Evolutionary conservation across 2,888 invertebrate genomes (phyloP).

Genomic region (Saturnia pavonia): DNA sequence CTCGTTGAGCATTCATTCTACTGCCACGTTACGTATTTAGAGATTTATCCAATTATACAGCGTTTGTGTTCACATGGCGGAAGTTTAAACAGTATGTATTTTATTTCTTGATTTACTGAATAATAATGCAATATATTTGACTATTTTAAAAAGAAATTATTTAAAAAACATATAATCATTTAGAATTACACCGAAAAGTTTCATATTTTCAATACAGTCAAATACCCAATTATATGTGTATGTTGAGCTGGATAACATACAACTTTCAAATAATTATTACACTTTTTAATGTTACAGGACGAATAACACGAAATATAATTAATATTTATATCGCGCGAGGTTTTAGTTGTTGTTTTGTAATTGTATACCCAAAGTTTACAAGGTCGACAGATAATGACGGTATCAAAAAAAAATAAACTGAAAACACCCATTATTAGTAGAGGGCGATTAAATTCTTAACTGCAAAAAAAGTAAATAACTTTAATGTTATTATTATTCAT

Average conservation of each 20-base stretch:
- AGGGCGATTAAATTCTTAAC: background rate
- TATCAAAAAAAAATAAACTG: background rate
- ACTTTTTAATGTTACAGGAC: slow-evolving; percentile 5
- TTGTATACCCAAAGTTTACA: background rate
- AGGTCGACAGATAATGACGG: background rate
- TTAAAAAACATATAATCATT: too few species aligned
- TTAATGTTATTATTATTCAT: background rate
- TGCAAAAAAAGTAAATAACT: background rate
- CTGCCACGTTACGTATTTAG: too few species aligned
- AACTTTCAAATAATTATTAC: slow-evolving; percentile 23
- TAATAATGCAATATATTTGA: too few species aligned
- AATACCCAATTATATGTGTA: too few species aligned
- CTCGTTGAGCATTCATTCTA: too few species aligned
- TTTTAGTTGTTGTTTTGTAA: background rate
- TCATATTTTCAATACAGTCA: too few species aligned
- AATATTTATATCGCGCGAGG: background rate
- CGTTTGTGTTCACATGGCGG: too few species aligned
- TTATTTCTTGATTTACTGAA: too few species aligned
- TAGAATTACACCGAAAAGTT: too few species aligned
- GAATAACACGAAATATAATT: background rate
- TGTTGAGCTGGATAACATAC: slow-evolving; percentile 62
- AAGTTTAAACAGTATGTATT: too few species aligned
- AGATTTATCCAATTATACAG: too few species aligned
- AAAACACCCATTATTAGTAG: background rate
- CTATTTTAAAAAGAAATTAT: too few species aligned